These are phyloP conservation scores for Agrochola lota DNA, from an alignment of 2,888 invertebrate species.

Conservation along the genomic window DNA sequence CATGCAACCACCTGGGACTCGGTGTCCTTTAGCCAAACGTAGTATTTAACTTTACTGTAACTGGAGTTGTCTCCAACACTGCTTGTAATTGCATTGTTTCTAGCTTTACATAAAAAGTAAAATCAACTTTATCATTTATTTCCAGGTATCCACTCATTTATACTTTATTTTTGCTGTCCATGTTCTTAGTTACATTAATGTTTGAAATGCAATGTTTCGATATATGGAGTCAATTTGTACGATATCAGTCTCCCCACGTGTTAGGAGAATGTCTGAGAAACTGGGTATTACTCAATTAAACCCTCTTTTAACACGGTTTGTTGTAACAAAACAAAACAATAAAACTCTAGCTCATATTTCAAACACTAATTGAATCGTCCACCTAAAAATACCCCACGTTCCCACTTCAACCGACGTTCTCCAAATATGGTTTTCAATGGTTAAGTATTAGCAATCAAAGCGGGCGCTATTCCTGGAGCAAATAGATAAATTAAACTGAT, in stretches of 20 bases:
- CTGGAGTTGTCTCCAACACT: neutral
- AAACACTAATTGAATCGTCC: constrained; percentile 33
- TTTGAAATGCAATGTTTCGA: neutral
- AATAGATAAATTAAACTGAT: constrained; percentile 84
- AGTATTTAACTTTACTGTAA: constrained; percentile 7
- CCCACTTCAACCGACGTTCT: constrained; percentile 17
- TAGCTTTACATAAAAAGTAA: neutral
- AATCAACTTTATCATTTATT: neutral
- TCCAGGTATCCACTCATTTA: neutral
- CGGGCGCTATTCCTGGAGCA: constrained; percentile 73
- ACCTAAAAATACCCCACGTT: constrained; percentile 28
- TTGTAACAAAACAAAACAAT: neutral
- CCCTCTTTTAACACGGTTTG: neutral
- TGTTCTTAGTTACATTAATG: no score
- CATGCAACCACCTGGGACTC: constrained; percentile 45
- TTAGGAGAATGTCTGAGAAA: neutral
- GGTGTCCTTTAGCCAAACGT: constrained; percentile 19
- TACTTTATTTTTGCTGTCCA: neutral
- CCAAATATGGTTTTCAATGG: constrained; percentile 40
- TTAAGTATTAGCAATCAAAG: constrained; percentile 66
- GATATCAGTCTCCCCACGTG: no score
- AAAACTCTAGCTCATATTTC: neutral
- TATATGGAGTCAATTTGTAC: neutral
- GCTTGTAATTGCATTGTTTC: neutral
- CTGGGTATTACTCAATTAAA: neutral